Evolutionary conservation across 2,888 invertebrate genomes (phyloP).

Genomic region (Andricus quercusramuli): DNA sequence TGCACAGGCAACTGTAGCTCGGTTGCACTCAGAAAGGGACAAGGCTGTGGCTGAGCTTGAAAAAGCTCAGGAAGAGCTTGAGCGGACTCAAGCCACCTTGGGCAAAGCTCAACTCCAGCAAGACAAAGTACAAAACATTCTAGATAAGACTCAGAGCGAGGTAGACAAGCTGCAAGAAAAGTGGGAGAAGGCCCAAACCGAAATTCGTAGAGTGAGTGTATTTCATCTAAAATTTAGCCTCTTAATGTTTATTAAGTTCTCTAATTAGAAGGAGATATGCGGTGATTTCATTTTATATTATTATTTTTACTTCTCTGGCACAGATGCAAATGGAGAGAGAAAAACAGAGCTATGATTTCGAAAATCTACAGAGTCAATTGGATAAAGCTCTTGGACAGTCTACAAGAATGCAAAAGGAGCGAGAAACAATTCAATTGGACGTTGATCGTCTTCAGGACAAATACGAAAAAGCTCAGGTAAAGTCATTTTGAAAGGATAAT

Average conservation of each 20-base stretch:
- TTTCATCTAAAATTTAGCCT: neutral
- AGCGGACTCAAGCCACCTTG: slow-evolving; percentile 92
- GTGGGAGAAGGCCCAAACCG: slow-evolving; percentile 89
- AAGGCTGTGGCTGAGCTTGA: slow-evolving; percentile 91
- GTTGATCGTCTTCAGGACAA: slow-evolving; percentile 93
- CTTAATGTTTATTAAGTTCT: neutral
- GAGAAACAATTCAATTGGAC: slow-evolving; percentile 91
- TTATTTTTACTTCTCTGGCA: neutral
- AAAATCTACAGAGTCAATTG: slow-evolving; percentile 93
- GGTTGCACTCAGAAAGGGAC: slow-evolving; percentile 93
- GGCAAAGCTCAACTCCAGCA: slow-evolving; percentile 95
- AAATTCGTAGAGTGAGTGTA: slow-evolving; percentile 88
- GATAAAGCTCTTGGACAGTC: slow-evolving; percentile 94
- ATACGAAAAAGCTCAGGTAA: slow-evolving; percentile 92
- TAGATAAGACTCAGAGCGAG: slow-evolving; percentile 94
- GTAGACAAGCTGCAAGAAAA: slow-evolving; percentile 94
- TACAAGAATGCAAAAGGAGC: slow-evolving; percentile 92
- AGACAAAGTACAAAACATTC: slow-evolving; percentile 92
- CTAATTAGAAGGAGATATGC: neutral
- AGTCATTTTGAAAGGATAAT: neutral
- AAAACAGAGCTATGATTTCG: slow-evolving; percentile 94
- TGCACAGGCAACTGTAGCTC: slow-evolving; percentile 89
- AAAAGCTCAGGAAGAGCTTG: slow-evolving; percentile 92
- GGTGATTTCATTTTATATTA: neutral
- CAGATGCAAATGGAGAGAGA: slow-evolving; percentile 94